Conservation (phyloP, 2,888 invertebrate genomes). For the Allacma fusca region DNA sequence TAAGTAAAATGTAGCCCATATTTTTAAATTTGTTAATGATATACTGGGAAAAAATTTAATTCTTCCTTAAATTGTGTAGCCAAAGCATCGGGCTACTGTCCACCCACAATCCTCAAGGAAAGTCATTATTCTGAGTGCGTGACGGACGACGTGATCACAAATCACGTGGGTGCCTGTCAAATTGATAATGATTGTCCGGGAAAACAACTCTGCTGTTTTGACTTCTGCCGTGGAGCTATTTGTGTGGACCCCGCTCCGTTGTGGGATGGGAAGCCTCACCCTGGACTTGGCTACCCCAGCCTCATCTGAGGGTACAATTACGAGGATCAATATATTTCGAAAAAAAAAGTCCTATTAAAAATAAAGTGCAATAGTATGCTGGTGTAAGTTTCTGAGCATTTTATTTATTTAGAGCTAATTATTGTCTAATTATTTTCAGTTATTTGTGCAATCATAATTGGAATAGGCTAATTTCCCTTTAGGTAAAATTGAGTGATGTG, state of each 20-base stretch:
- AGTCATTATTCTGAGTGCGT: slow-evolving; percentile 52
- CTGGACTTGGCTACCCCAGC: not conserved
- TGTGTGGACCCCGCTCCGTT: slow-evolving; percentile 48
- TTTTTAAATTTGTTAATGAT: too few relatives aligned
- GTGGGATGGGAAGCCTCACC: not conserved
- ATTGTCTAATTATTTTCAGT: too few relatives aligned
- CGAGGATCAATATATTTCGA: not conserved
- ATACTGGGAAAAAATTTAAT: too few relatives aligned
- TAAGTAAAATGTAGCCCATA: too few relatives aligned
- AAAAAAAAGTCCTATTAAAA: too few relatives aligned
- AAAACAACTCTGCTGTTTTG: slow-evolving; percentile 57
- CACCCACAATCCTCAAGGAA: slow-evolving; percentile 48
- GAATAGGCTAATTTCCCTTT: too few relatives aligned
- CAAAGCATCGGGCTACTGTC: slow-evolving; percentile 57
- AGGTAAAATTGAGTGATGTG: too few relatives aligned
- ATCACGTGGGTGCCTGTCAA: slow-evolving; percentile 43
- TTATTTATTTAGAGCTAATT: too few relatives aligned
- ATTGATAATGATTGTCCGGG: slow-evolving; percentile 57
- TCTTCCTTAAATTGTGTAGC: slow-evolving; percentile 37
- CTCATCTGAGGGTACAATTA: too few relatives aligned
- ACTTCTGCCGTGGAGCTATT: slow-evolving; percentile 56
- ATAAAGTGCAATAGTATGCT: too few relatives aligned
- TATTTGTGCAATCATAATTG: too few relatives aligned
- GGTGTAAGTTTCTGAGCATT: too few relatives aligned
- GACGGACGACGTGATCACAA: not conserved